Base-by-base conservation (phyloP, 2,113 vertebrate genomes). In the Cynopterus brachyotis region DNA sequence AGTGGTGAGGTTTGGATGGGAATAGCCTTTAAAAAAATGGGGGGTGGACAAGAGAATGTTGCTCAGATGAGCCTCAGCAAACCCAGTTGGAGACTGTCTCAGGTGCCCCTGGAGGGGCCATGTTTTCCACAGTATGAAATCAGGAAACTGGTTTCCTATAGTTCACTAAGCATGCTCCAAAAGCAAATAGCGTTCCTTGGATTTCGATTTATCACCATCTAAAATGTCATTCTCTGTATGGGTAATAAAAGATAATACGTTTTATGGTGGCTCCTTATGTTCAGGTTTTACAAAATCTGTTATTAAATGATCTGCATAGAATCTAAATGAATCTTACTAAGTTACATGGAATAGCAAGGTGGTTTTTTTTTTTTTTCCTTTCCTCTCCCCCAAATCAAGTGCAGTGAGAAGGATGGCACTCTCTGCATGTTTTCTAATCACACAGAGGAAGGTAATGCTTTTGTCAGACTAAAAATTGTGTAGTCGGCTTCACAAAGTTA, bases 401-500 rank as follows among this genome's bases (percentile, higher is more conserved):
- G 50, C 83, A 24, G 91, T 66, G 79, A 86, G 84, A 17, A 70
- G 95, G 85, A 95, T 28, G 20, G 89, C 9, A 50, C 89, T 90
- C n/a, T 89, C 94, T 42, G 91, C 78, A 75, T 94, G 98, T 94
- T 97, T 93, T 91, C 98, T 94, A 97, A 97, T 98, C 97, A 96
- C 97, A 93, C 60, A 73, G 87, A 66, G 73, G 97, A 98, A 98
- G 97, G 91, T 83, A 91, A 84, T 37, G 93, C 66, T 95, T 92
- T 78, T 85, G 96, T 98, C 97, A 96, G 97, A 90, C 55, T 40
- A 75, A 95, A 97, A 97, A 98, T 96, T 95, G 88, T 22, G 85
- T 98, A 97, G 98, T 98, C 88, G 94, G 97, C 96, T 97, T 98
- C 98, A 92, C 97, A 97, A 98, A 98, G 98, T 98, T 98, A 93